Conservation (phyloP, 1,140 invertebrate species). For the Phthorimaea operculella region DNA sequence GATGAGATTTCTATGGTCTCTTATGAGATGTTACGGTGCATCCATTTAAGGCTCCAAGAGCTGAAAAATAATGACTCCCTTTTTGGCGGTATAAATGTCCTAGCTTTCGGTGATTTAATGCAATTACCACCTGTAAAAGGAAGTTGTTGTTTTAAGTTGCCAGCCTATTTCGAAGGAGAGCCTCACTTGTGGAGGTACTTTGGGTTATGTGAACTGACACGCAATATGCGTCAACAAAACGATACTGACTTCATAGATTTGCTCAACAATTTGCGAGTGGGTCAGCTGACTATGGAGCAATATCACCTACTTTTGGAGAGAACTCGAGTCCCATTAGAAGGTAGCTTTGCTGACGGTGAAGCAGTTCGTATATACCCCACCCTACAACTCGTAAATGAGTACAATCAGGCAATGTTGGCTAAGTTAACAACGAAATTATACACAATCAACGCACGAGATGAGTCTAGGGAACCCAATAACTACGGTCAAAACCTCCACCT, state of each 20-base stretch:
- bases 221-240: conserved; percentile 38
- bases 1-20: conserved; percentile 57
- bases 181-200: conserved; percentile 42
- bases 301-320: conserved; percentile 8
- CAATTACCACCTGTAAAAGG: too few relatives aligned
- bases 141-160: conserved; percentile 33
- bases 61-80: conserved; percentile 9
- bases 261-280: conserved; percentile 22
- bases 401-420: neutral
- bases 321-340: conserved; percentile 7
- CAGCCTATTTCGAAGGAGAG: conserved; percentile 27
- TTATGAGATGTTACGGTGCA: conserved; percentile 47
- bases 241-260: conserved; percentile 24
- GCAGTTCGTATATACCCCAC: conserved; percentile 20
- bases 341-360: conserved; percentile 17
- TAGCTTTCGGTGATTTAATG: conserved; percentile 44
- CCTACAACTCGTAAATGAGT: neutral
- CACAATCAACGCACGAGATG: conserved; percentile 13
- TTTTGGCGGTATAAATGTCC: conserved; percentile 31
- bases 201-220: conserved; percentile 31
- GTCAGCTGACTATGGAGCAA: conserved; percentile 11
- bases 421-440: neutral
- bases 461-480: conserved; percentile 13
- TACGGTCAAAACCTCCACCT: neutral
- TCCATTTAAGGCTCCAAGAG: conserved; percentile 40